Evolutionary conservation across 1,140 invertebrate species (phyloP).

Genomic region (Trichomalopsis sarcophagae): DNA sequence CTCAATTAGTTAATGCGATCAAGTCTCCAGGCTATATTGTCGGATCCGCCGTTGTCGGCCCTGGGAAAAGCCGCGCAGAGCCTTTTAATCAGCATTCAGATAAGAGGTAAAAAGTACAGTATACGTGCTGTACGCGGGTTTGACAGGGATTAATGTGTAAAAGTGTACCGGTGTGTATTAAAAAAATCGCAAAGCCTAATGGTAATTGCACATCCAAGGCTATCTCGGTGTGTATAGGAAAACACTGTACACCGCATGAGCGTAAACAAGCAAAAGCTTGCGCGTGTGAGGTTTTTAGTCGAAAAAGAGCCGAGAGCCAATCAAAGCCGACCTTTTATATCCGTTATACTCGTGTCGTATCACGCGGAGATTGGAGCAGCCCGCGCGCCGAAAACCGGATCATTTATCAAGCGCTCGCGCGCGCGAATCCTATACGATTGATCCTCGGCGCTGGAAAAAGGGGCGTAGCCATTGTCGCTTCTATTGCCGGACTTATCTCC

Average conservation of each 20-base stretch:
- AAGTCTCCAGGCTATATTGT: too few species aligned
- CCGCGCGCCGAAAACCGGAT: slow-evolving; percentile 11
- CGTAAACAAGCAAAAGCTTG: too few species aligned
- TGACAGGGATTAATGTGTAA: not conserved
- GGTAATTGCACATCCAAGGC: not conserved
- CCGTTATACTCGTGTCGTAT: not conserved
- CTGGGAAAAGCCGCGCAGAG: not conserved
- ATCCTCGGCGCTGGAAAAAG: slow-evolving; percentile 1
- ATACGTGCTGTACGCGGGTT: not conserved
- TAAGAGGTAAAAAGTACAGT: not conserved
- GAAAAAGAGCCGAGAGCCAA: not conserved
- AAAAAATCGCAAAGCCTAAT: not conserved
- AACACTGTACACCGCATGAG: too few species aligned
- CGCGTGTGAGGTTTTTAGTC: too few species aligned
- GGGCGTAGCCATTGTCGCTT: slow-evolving; percentile 24
- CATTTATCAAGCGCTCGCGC: slow-evolving; percentile 39
- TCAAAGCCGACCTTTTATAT: slow-evolving; percentile 8
- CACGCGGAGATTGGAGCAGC: not conserved
- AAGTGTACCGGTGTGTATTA: not conserved
- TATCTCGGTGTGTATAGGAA: not conserved
- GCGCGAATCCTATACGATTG: slow-evolving; percentile 19
- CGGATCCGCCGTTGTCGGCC: too few species aligned
- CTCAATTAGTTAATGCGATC: slow-evolving; percentile 12
- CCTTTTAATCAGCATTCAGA: not conserved
- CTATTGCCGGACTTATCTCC: slow-evolving; percentile 19